Conservation (phyloP, 2,113 vertebrate genomes). For the Oophaga pumilio region DNA sequence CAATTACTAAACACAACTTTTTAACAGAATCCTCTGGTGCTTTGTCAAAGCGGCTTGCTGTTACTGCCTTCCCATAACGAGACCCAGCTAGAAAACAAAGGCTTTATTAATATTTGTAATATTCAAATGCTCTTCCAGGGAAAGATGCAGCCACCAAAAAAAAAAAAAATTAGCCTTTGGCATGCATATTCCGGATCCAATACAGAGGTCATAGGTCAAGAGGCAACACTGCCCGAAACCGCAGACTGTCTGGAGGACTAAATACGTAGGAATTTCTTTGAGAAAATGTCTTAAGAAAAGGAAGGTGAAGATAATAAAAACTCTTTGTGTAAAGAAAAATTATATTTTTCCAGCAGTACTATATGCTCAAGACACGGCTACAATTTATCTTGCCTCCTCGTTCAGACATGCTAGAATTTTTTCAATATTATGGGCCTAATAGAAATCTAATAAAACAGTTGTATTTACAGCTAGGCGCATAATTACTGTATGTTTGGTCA, state of each 20-base stretch:
- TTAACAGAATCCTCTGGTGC: slow-evolving; percentile 86
- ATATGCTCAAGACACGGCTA: not conserved
- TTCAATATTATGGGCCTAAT: not conserved
- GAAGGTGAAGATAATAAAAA: not conserved
- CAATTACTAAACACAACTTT: slow-evolving; percentile 89
- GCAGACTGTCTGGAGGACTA: not conserved
- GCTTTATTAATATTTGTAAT: slow-evolving; percentile 74
- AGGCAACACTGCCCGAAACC: not conserved
- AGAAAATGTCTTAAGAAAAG: not conserved
- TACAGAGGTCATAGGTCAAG: slow-evolving; percentile 1
- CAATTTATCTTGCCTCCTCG: not conserved
- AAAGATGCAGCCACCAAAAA: not conserved
- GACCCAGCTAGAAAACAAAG: slow-evolving; percentile 77
- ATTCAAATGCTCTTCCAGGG: not conserved
- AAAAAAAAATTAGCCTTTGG: not conserved
- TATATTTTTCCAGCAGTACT: not conserved
- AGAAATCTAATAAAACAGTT: not conserved
- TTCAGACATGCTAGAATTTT: not conserved
- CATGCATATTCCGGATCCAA: not conserved
- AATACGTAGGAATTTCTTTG: not conserved
- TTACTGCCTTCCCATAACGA: slow-evolving; percentile 72
- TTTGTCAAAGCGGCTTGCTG: slow-evolving; percentile 81
- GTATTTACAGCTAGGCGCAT: slow-evolving; percentile 3
- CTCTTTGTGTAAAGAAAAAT: not conserved
- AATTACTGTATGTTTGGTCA: not conserved